Conservation (phyloP, 2,113 vertebrate genomes). For the Chloropsis hardwickii region DNA sequence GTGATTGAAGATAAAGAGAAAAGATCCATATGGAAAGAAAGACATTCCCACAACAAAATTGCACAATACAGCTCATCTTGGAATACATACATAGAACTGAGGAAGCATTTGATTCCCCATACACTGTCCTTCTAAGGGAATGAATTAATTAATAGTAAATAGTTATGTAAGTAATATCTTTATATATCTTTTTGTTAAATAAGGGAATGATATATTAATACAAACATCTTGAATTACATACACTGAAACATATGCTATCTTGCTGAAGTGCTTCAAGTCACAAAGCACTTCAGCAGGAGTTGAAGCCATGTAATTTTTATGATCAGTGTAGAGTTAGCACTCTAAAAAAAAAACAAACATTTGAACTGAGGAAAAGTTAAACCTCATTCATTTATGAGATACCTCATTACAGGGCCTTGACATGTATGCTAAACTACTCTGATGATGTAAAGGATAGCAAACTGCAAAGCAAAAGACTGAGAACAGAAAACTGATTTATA, state of each 20-base stretch:
- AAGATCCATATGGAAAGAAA: neutral
- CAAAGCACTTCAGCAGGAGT: neutral
- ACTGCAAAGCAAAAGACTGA: neutral
- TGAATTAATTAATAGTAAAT: neutral
- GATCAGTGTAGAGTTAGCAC: neutral
- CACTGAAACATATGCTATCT: neutral
- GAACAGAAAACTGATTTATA: neutral
- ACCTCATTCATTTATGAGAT: neutral
- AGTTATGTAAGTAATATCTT: neutral
- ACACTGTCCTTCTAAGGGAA: neutral
- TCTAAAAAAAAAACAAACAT: neutral
- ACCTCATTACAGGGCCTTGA: neutral
- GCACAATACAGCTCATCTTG: neutral
- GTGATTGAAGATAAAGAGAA: neutral
- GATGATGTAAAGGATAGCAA: neutral
- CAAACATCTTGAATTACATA: neutral
- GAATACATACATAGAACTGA: neutral
- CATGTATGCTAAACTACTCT: neutral
- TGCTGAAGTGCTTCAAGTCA: neutral
- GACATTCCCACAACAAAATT: neutral
- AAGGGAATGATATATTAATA: neutral
- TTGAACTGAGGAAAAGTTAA: neutral
- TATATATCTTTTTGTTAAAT: neutral
- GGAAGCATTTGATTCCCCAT: neutral
- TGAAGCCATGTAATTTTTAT: neutral